Evolutionary conservation across 2,888 invertebrate species (phyloP), one percentile per base, ranked within the genome.

Genomic region (Odontocerum albicorne): DNA sequence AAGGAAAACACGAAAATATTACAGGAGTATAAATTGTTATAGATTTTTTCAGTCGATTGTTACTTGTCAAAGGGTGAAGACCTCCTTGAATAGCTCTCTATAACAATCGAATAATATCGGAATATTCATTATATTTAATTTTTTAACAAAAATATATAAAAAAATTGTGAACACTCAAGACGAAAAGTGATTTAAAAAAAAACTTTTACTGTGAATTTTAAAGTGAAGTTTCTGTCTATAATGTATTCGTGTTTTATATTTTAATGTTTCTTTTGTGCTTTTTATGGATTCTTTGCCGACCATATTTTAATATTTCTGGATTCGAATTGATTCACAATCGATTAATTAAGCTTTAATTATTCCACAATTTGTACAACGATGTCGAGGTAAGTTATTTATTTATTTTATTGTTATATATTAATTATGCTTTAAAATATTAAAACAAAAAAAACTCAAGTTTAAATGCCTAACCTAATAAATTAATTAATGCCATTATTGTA

Each of bases 21-120:
- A 42, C 46, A 50, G 40, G 49, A 46, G 40, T 77, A 77, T 77
- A 78, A 78, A 77, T 77, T 77, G 77, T 75, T 75, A 75, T 76
- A 73, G 73, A 77, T 77, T 69, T 77, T 75, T 36, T 52, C 75
- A 77, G 78, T 78, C 69, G 70, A 72, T 72, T 72, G 73, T 72
- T 70, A 70, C 71, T 66, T 64, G 68, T 65, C 59, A 66, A 38
- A 60, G 63, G 64, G 68, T 4, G 46, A 39, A 64, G 60, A 39
- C 61, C 54, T 16, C 2, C 39, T 13, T 7, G n/a, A n/a, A n/a
- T n/a, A 6, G 20, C 12, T 16, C 22, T 38, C 32, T 49, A n/a
- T 13, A 13, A 40, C 49, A 32, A 6, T 13, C 31, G 12, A 8
- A 49, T 31, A 49, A 21, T n/a, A n/a, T n/a, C n/a, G n/a, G n/a